Conservation (phyloP, 2,113 vertebrate species). For the Struthio camelus region DNA sequence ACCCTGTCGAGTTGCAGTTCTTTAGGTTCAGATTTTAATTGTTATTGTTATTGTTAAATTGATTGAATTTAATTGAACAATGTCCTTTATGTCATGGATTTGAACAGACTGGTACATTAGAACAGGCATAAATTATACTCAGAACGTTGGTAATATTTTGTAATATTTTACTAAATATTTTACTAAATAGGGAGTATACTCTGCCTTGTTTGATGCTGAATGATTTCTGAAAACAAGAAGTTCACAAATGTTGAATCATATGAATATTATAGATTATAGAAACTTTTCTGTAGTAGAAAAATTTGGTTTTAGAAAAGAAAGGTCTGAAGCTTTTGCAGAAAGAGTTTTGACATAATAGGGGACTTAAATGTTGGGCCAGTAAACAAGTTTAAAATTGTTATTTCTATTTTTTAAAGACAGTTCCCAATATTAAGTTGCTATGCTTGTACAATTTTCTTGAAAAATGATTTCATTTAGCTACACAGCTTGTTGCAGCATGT, state of each 20-base stretch:
- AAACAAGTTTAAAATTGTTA: not conserved
- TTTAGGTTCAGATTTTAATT: not conserved
- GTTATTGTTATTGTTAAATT: not conserved
- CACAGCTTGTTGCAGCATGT: not conserved
- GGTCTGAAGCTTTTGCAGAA: not conserved
- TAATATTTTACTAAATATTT: not conserved
- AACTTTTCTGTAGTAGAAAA: not conserved
- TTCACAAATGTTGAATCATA: not conserved
- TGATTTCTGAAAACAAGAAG: not conserved
- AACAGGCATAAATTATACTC: not conserved
- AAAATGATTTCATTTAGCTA: not conserved
- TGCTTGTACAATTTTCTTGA: not conserved
- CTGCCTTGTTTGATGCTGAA: not conserved
- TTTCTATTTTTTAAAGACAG: not conserved
- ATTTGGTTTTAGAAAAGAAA: not conserved
- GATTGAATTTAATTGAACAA: not conserved
- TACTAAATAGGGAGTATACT: not conserved
- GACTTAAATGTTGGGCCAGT: rapidly evolving
- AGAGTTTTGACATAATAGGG: not conserved
- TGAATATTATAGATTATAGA: not conserved
- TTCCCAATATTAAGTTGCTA: not conserved
- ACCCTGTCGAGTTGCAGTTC: not conserved
- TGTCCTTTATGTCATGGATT: not conserved
- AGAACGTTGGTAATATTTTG: not conserved
- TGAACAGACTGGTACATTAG: not conserved